Evolutionary conservation across 2,888 invertebrate species (phyloP).

Genomic region (Autographa pulchrina): DNA sequence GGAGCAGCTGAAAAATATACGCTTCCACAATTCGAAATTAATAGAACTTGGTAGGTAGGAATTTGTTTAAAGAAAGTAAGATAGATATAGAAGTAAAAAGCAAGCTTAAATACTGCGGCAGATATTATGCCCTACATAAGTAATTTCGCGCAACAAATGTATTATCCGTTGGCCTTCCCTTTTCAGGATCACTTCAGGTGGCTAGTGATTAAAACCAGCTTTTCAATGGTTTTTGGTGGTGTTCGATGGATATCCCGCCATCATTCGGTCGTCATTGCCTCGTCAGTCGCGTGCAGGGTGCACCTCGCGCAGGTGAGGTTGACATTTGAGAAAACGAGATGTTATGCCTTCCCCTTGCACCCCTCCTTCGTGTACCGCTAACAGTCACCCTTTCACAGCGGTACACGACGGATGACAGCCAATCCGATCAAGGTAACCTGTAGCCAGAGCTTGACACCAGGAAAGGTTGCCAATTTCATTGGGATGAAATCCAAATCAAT

Average conservation of each 20-base stretch:
- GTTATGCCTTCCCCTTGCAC: slow-evolving; percentile 29
- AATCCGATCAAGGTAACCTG: not conserved
- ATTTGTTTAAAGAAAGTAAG: too few species aligned
- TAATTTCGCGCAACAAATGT: too few species aligned
- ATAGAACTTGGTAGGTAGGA: not conserved
- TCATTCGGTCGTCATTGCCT: slow-evolving; percentile 33
- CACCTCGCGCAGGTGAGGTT: slow-evolving; percentile 45
- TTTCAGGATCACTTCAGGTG: not conserved
- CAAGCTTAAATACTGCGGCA: too few species aligned
- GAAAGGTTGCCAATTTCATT: too few species aligned
- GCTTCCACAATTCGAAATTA: not conserved
- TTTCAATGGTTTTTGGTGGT: too few species aligned
- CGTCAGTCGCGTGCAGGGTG: slow-evolving; percentile 36
- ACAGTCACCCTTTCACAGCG: not conserved
- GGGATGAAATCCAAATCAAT: too few species aligned
- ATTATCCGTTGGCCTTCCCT: not conserved
- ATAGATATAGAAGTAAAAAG: too few species aligned
- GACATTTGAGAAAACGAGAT: slow-evolving; percentile 21
- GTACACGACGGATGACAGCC: slow-evolving; percentile 19
- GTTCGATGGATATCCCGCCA: slow-evolving; percentile 16
- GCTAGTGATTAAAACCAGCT: too few species aligned
- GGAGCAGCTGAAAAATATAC: not conserved
- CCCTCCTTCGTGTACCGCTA: slow-evolving; percentile 34
- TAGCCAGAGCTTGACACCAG: too few species aligned
- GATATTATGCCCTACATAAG: too few species aligned